Conservation (phyloP, 2,797 vertebrate genomes). For the Dipus sagitta region DNA sequence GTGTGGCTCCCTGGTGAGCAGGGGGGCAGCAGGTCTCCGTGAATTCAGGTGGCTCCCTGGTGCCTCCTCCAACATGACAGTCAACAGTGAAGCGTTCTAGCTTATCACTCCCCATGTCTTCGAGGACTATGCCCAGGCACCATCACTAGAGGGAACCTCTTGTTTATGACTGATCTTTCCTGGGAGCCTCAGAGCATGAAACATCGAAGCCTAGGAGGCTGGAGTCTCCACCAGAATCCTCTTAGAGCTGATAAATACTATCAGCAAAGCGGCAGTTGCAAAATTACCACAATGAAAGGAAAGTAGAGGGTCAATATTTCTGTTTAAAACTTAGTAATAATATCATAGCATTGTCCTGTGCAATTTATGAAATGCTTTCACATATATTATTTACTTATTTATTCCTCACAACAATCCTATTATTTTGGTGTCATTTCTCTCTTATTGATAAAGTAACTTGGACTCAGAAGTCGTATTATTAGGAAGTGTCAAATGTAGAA, state of each 20-base stretch:
- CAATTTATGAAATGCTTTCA: constrained; percentile 6
- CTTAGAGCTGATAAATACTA: too few species aligned
- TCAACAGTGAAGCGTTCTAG: background rate
- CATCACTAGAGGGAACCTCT: background rate
- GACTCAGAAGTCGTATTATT: background rate
- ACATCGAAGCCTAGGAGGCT: background rate
- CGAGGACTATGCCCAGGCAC: too few species aligned
- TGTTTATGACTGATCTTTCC: background rate
- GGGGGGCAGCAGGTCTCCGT: background rate
- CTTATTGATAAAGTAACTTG: constrained; percentile 1
- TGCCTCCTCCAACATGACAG: too few species aligned
- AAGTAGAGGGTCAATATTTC: background rate
- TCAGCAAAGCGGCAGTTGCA: too few species aligned
- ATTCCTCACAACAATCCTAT: background rate
- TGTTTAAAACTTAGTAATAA: background rate
- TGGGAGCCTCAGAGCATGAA: background rate
- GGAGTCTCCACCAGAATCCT: too few species aligned
- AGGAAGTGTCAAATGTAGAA: background rate
- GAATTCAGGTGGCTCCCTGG: background rate
- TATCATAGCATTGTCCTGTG: background rate
- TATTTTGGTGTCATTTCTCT: background rate
- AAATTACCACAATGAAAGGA: background rate
- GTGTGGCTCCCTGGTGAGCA: background rate
- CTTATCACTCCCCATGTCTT: background rate
- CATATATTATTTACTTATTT: background rate